These are phyloP conservation scores for Acyrthosiphon pisum DNA, from an alignment of 1,140 invertebrate species.

Conservation along the genomic window DNA sequence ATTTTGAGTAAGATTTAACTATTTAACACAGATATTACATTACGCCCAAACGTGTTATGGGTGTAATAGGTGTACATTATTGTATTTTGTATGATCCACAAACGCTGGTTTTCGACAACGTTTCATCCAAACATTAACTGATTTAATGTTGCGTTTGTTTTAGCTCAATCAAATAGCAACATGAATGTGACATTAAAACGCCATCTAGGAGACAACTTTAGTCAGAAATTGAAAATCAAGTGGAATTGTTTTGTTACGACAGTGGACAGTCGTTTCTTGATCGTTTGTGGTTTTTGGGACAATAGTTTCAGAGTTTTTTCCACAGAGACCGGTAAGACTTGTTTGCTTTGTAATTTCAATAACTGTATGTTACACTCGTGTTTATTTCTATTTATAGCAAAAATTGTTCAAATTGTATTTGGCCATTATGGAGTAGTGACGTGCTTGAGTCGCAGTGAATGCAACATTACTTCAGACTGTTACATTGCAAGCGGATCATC, in stretches of 20 bases:
- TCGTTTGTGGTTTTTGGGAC: constrained; percentile 99
- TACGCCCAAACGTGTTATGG: not conserved
- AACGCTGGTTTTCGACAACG: no score
- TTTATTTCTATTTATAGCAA: constrained; percentile 70
- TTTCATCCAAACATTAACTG: not conserved
- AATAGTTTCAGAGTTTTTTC: constrained; percentile 98
- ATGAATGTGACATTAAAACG: constrained; percentile 74
- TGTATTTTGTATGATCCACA: not conserved
- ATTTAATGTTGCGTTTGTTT: constrained; percentile 59
- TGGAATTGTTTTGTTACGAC: constrained; percentile 97
- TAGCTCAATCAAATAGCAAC: constrained; percentile 74
- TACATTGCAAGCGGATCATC: constrained; percentile 97
- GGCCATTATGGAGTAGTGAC: constrained; percentile 99
- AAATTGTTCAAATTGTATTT: constrained; percentile 97
- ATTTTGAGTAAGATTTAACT: constrained; percentile 77
- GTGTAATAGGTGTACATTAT: not conserved
- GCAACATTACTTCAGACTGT: constrained; percentile 97
- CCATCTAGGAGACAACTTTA: constrained; percentile 95
- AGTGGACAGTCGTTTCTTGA: constrained; percentile 93
- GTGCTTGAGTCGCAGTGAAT: constrained; percentile 94
- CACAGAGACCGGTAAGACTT: constrained; percentile 84
- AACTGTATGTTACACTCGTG: not conserved
- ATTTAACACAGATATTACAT: not conserved
- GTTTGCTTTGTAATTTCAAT: not conserved
- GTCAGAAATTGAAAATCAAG: constrained; percentile 90